Base-by-base conservation (phyloP, 2,888 invertebrate genomes). In the Myathropa florea region DNA sequence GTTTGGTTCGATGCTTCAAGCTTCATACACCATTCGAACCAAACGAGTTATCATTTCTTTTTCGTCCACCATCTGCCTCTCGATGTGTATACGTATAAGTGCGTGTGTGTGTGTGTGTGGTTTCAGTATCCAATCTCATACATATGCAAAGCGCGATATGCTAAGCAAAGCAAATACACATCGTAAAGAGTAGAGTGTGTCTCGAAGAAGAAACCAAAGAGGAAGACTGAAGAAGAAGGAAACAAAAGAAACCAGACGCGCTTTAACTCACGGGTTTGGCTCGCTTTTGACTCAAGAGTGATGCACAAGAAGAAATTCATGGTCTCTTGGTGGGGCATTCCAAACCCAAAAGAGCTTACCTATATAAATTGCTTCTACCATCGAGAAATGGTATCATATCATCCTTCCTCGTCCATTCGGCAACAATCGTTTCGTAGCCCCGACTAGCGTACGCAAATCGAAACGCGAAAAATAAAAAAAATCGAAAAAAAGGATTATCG, bases 321-420 rank as follows among this genome's bases (percentile, higher is more conserved):
- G 70, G 86, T 60, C 83, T 83, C 75, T 83, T 86, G 83, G 84
- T 82, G 79, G 81, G 85, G 82, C 83, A 83, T 76, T 65, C 68
- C 89, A 90, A 90, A 80, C 70, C 71, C 57, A 88, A 91, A 91
- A 91, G 91, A 90, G 89, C 88, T 88, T 90, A 90, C 91, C 91
- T 93, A 93, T 93, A 93, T 93, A 93, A 93, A 93, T 93, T 93
- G 93, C 91, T 89, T 91, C 91, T 90, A 90, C 91, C 90, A 90
- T 92, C 91, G 92, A 92, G 91, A 93, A 93, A 92, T 92, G 91
- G 92, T 93, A 93, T 93, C 93, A 93, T 91, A 93, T 93, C 93
- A 93, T 93, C 93, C 93, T 93, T 92, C 90, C 90, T 91, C 92
- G 92, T 92, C 91, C 91, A 91, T 92, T 92, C 92, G 92, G 92